Conservation (phyloP, 2,113 vertebrate species). For the Catharus fuscescens region DNA sequence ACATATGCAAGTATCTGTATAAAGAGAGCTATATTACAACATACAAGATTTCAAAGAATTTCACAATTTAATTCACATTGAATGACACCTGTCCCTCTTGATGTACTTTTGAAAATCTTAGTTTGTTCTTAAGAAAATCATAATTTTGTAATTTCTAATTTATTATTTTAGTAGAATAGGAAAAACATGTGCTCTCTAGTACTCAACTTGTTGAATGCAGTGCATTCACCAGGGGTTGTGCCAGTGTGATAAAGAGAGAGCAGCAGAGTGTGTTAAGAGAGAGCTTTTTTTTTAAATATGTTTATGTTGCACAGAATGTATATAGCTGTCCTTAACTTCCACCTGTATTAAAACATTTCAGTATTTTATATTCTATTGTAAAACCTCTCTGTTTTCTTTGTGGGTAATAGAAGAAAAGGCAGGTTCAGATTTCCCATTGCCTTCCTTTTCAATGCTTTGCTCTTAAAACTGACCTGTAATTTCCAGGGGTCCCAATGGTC, state of each 20-base stretch:
- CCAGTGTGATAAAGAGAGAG: not conserved
- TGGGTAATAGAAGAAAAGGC: not conserved
- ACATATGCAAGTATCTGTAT: not conserved
- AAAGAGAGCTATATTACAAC: not conserved
- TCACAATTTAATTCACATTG: not conserved
- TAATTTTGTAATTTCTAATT: constrained; percentile 3
- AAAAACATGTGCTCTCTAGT: not conserved
- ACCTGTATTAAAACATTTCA: constrained; percentile 3
- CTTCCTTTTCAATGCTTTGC: not conserved
- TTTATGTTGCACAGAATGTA: not conserved
- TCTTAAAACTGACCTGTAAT: not conserved
- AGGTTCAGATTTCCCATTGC: not conserved
- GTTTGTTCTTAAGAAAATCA: not conserved
- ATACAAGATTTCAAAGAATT: not conserved
- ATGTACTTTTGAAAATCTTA: not conserved
- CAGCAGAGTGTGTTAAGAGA: not conserved
- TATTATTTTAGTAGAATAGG: not conserved
- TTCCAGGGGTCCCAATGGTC: not conserved
- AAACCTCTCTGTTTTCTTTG: not conserved
- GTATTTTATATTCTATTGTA: not conserved
- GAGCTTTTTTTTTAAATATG: not conserved
- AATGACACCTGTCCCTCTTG: not conserved
- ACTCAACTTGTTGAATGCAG: not conserved
- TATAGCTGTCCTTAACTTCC: not conserved
- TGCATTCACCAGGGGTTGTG: not conserved